Evolutionary conservation across 1,140 invertebrate genomes (phyloP).

Genomic region (Globodera ellingtonae): DNA sequence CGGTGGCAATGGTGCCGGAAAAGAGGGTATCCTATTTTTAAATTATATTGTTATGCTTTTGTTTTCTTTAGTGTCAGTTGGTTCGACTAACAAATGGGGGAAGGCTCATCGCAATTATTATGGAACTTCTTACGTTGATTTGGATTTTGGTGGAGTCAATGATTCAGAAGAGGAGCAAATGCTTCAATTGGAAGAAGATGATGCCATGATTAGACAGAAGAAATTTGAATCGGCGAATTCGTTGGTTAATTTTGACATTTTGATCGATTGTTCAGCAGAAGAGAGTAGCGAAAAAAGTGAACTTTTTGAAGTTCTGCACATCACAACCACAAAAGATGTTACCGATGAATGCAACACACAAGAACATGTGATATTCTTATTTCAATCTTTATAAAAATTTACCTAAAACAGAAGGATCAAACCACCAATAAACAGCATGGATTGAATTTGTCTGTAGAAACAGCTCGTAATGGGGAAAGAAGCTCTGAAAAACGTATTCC

Average conservation of each 20-base stretch:
- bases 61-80: conserved; percentile 15
- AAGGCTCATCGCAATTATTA: conserved; percentile 35
- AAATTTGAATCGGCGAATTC: conserved; percentile 37
- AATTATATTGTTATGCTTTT: conserved; percentile 29
- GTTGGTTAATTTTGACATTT: conserved; percentile 29
- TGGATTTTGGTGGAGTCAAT: conserved; percentile 41
- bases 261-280: conserved; percentile 5
- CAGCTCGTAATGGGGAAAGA: not conserved
- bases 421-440: not conserved
- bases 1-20: no score
- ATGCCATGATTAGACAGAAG: conserved; percentile 35
- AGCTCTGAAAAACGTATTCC: not conserved
- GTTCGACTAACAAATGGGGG: conserved; percentile 42
- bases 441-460: not conserved
- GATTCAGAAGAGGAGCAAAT: conserved; percentile 50
- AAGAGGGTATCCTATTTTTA: not conserved
- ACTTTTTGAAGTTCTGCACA: conserved; percentile 19
- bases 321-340: not conserved
- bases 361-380: not conserved
- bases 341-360: not conserved
- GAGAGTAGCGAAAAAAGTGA: conserved; percentile 9
- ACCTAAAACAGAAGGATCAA: not conserved
- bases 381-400: not conserved
- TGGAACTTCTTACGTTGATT: conserved; percentile 48
- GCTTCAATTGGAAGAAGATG: conserved; percentile 48